Base-by-base conservation (phyloP, 2,113 vertebrate species). In the Vicugna pacos region DNA sequence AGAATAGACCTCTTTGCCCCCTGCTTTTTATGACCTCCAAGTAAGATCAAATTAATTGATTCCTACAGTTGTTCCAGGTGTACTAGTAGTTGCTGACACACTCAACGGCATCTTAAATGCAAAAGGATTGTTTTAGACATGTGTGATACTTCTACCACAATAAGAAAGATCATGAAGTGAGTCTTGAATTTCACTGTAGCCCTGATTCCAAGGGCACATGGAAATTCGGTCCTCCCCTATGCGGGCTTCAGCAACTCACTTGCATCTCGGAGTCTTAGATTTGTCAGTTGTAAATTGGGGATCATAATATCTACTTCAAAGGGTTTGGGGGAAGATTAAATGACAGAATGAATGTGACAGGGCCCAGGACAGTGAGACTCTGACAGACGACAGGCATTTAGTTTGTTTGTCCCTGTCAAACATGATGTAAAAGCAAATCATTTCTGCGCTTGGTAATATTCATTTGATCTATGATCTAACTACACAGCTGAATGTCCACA, bases 301-400 rank as follows among this genome's bases (percentile, higher is more conserved):
- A 91, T 97, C 92, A 87, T 90, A 76, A 80, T 72, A 90, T 75
- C 35, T 46, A 87, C 77, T 92, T 93, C 75, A 75, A 90, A 98
- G 92, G 56, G 38, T 69, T 83, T 7, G 5, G 92, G 48, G 89
- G 38, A 76, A 48, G 69, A 86, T 60, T 75, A 80, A 70, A 52
- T 42, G 65, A 81, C 56, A 80, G 17, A 73, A 75, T 81, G 73
- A 73, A 69, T 0, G 0, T 42, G 77, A 42, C 67, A 26, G 32
- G 20, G 77, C 32, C 24, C 13, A 38, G 77, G 56, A 76, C 13
- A 13, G 52, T 65, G 65, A 82, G 69, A 52, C 60, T 56, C 20
- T 28, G 75, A 91, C 15, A 56, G 64, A 32, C 20, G 50, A 17
- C 56, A 65, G 64, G 32, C 30, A 38, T 83, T 72, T 75, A 24